phyloP scores from a whole-genome alignment of 2,797 vertebrate genomes.

The Hirundo rustica region DNA sequence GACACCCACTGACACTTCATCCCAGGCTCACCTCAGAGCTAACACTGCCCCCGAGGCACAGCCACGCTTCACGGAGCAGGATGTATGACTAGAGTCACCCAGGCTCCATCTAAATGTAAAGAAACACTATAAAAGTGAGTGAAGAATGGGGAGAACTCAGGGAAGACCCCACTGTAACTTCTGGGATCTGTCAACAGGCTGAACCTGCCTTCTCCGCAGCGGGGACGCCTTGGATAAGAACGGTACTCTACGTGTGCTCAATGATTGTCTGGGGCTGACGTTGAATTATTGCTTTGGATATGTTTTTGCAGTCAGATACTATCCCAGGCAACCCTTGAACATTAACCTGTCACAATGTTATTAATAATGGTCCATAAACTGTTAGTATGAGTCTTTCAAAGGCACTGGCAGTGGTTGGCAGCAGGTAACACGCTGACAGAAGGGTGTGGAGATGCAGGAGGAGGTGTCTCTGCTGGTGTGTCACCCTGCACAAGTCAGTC shows the following conservation, averaged over 20 bases:
- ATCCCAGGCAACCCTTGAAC: background rate
- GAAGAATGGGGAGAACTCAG: background rate
- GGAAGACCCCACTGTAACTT: background rate
- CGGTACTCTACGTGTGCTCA: background rate
- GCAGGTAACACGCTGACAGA: background rate
- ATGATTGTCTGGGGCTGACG: background rate
- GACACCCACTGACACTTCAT: too few species aligned
- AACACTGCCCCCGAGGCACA: too few species aligned
- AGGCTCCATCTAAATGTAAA: background rate
- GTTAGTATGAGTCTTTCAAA: background rate
- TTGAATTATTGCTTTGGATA: background rate
- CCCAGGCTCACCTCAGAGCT: too few species aligned
- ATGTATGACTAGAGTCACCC: too few species aligned
- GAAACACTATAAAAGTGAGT: background rate
- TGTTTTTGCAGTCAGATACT: background rate
- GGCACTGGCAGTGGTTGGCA: background rate
- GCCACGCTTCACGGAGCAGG: too few species aligned
- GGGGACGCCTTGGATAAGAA: background rate
- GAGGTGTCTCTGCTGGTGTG: background rate
- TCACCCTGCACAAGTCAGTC: background rate
- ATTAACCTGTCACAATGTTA: background rate
- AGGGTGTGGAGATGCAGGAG: background rate
- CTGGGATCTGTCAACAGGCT: background rate
- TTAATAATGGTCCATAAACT: background rate
- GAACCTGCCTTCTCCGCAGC: background rate